Percentiles rank a stretch among this genome's conserved stretches.
phyloP scores from a whole-genome alignment of 2,888 invertebrate species.

The Protodeltote pygarga region DNA sequence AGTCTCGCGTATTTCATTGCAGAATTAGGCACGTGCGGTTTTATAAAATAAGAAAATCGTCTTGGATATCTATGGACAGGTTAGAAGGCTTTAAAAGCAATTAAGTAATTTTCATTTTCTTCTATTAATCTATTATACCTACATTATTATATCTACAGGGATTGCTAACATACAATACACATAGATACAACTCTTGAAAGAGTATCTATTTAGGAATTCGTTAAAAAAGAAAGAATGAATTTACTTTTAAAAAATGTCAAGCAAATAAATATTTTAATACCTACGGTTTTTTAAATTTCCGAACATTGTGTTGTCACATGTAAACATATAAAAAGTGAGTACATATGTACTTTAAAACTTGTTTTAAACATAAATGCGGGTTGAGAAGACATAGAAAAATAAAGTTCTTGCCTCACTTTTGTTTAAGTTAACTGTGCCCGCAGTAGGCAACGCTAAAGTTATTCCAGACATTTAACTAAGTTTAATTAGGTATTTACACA shows the following conservation, averaged over 20 bases:
- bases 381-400: constrained; percentile 16
- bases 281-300: constrained; percentile 1
- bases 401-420: constrained; percentile 25
- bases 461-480: constrained; percentile 20
- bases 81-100: no score
- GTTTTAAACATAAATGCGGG: constrained; percentile 10
- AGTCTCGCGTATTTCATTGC: constrained; percentile 15
- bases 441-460: constrained; percentile 7
- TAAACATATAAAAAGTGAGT: constrained; percentile 6
- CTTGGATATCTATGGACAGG: no score
- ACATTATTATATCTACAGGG: no score
- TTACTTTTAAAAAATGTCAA: no score
- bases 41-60: not conserved
- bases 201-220: no score
- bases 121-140: no score
- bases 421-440: constrained; percentile 13
- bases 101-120: no score
- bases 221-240: no score
- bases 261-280: no score
- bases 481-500: constrained; percentile 28
- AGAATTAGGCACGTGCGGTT: constrained; percentile 10
- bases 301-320: constrained; percentile 3
- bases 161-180: no score
- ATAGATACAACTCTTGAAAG: no score
- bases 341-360: constrained; percentile 5